A percentile compares a stretch with the other conserved stretches of the same genome.
phyloP scores from a whole-genome alignment of 1,140 invertebrate species.

The Wiebesia pumilae region DNA sequence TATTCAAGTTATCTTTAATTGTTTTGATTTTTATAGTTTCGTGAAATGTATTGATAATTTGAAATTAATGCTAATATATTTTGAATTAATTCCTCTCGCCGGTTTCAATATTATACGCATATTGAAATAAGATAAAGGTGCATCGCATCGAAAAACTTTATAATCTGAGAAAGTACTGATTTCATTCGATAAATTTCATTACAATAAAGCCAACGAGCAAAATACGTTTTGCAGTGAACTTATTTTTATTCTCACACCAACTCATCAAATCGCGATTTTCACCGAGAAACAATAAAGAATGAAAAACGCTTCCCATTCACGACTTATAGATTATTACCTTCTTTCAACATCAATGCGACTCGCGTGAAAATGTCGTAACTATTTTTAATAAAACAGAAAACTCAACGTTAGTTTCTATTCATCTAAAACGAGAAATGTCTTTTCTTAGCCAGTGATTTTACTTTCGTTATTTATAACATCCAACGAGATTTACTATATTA shows the following conservation, averaged over 20 bases:
- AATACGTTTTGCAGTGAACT: background rate
- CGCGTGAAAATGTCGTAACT: background rate
- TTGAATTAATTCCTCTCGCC: no score
- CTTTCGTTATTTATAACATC: background rate
- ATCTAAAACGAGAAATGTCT: background rate
- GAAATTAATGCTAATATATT: no score
- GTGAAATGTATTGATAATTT: no score
- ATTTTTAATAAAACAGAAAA: background rate
- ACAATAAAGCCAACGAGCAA: background rate
- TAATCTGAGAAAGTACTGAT: background rate
- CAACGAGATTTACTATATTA: background rate
- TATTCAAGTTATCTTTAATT: no score
- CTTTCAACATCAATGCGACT: background rate
- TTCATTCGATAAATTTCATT: background rate
- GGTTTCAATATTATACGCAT: no score
- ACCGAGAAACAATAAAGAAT: background rate
- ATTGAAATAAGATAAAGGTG: no score
- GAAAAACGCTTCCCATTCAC: background rate
- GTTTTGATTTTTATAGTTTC: no score
- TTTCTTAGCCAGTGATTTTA: background rate
- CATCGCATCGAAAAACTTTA: background rate
- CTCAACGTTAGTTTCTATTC: background rate
- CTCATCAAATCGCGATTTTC: constrained; percentile 14
- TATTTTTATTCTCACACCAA: background rate
- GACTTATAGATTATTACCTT: background rate